A percentile compares a stretch with the other conserved stretches of the same genome.
These are phyloP conservation scores for Microplitis demolitor DNA, from an alignment of 1,140 invertebrate genomes.

Conservation along the genomic window DNA sequence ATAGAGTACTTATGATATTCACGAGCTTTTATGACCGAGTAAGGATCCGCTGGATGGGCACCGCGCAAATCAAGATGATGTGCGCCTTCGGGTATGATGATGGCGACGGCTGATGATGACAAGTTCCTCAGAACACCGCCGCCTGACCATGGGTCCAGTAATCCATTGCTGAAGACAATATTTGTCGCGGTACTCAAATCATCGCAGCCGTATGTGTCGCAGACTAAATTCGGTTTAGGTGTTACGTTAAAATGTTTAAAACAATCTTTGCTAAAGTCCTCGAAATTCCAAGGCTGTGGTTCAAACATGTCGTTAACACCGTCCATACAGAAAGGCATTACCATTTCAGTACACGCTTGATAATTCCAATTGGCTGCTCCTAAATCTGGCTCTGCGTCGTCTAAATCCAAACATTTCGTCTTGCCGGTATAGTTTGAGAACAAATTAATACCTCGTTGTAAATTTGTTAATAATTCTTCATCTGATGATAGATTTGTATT, in stretches of 20 bases:
- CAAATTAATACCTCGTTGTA: slow-evolving; percentile 73
- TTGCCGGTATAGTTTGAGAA: slow-evolving; percentile 84
- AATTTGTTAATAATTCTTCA: slow-evolving; percentile 63
- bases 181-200: slow-evolving; percentile 74
- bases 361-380: slow-evolving; percentile 74
- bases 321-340: slow-evolving; percentile 88
- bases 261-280: slow-evolving; percentile 70
- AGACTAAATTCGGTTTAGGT: slow-evolving; percentile 70
- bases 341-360: slow-evolving; percentile 93
- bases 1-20: slow-evolving; percentile 72
- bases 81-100: slow-evolving; percentile 87
- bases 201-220: slow-evolving; percentile 81
- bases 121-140: slow-evolving; percentile 83
- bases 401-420: slow-evolving; percentile 68
- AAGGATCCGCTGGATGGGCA: slow-evolving; percentile 72
- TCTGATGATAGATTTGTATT: slow-evolving; percentile 56
- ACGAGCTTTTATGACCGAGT: slow-evolving; percentile 71
- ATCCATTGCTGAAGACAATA: slow-evolving; percentile 91
- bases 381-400: slow-evolving; percentile 63
- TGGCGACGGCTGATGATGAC: slow-evolving; percentile 69
- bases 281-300: slow-evolving; percentile 74
- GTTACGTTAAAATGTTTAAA: slow-evolving; percentile 71
- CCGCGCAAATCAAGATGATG: slow-evolving; percentile 91
- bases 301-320: slow-evolving; percentile 86
- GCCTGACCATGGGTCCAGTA: slow-evolving; percentile 91